Base-by-base conservation (phyloP, 2,797 vertebrate species). In the Typhlichthys eigenmanni region DNA sequence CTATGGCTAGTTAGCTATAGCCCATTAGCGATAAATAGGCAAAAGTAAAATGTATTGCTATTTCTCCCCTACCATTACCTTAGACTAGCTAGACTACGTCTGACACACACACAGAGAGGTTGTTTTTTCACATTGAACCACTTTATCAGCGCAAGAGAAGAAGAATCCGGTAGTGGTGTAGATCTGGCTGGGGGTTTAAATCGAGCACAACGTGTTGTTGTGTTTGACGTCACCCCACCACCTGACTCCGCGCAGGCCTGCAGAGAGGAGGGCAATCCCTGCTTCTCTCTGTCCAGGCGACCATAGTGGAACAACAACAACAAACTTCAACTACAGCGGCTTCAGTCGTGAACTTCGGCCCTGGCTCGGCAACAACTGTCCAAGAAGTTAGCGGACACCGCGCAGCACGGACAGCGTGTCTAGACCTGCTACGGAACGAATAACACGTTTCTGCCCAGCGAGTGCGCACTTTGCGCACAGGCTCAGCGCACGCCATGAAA, bases 221-320 rank as follows among this genome's bases (percentile, higher is more conserved):
- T 60, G 64, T 24, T 6, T 85, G 84, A 87, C 87, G 80, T 89
- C 86, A 86, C 63, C 62, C 45, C 77, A 80, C 85, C 86, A 83
- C 82, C 72, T 89, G 90, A 91, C 86, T 63, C 69, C 29, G 19
- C 70, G 32, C 24, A 43, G 32, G 49, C 75, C 49, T 68, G 74
- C 74, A 55, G 61, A 78, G 75, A 81, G 81, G 81, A 80, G 83
- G 71, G 76, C 76, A 80, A 82, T 68, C 82, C 73, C 69, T 78
- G 88, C 73, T 83, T 85, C 89, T 89, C 82, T 88, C 83, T 85
- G 80, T 70, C 54, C 68, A 72, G 74, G 66, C 80, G 60, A 59
- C 68, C 69, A 45, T 75, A 68, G 75, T 63, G 62, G 52, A 82
- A 65, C 67, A 78, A 78, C 74, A 81, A 89, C 84, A 89, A 84